phyloP scores from a whole-genome alignment of 1,140 invertebrate genomes.

The Helicoverpa zea region DNA sequence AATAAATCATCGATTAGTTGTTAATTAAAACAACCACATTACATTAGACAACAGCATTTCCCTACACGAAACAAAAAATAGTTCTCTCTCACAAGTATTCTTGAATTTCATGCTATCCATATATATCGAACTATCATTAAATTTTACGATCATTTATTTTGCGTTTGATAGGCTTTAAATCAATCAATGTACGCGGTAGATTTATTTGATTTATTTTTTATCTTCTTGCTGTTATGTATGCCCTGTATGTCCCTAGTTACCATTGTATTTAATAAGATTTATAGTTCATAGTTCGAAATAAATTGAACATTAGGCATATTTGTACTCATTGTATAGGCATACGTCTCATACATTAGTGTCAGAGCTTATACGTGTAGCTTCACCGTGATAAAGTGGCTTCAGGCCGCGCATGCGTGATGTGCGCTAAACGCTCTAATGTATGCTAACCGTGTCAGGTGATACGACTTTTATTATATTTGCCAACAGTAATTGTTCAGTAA shows the following conservation, averaged over 20 bases:
- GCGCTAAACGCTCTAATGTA: background rate
- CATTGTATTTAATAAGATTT: conserved; percentile 9
- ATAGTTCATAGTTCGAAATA: conserved; percentile 26
- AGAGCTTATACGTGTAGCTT: conserved; percentile 29
- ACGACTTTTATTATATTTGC: conserved; percentile 10
- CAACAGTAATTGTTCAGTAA: background rate
- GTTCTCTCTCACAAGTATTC: background rate
- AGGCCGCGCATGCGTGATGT: conserved; percentile 58
- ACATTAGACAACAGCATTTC: no score
- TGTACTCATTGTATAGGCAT: conserved; percentile 3
- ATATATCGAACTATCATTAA: conserved; percentile 2
- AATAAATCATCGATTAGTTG: no score
- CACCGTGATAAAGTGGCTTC: conserved; percentile 51
- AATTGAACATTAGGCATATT: conserved; percentile 24
- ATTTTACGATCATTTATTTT: conserved; percentile 22
- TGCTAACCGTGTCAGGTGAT: conserved; percentile 14
- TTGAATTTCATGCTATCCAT: conserved; percentile 4
- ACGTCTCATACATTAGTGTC: conserved; percentile 33
- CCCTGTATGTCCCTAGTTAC: background rate
- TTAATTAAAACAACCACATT: no score
- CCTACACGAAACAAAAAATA: no score
- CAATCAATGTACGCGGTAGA: conserved; percentile 17
- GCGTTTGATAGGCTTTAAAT: conserved; percentile 26
- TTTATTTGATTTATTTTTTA: conserved; percentile 31
- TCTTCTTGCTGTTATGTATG: conserved; percentile 1